Evolutionary conservation across 2,888 invertebrate genomes (phyloP).

Genomic region (Maniola hyperantus): DNA sequence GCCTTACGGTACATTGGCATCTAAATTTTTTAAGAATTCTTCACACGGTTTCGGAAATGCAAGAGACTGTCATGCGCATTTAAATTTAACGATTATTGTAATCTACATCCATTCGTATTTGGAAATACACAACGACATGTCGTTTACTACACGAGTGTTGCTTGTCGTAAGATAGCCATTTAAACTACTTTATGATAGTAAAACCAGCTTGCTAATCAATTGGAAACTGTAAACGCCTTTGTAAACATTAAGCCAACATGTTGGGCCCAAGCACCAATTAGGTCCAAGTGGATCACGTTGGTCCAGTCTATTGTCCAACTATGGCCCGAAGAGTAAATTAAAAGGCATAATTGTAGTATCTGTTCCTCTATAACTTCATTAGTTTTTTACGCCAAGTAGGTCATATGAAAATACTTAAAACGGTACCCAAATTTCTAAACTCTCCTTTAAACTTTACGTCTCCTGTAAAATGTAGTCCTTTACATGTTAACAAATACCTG

Average conservation of each 20-base stretch:
- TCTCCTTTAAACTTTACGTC: too few species aligned
- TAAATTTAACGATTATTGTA: constrained; percentile 13
- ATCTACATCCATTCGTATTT: background rate
- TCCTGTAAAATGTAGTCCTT: constrained; percentile 38
- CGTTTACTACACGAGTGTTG: background rate
- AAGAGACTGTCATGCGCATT: constrained; percentile 6
- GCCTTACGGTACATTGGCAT: constrained; percentile 4
- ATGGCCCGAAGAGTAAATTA: too few species aligned
- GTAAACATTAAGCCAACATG: too few species aligned
- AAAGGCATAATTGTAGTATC: too few species aligned
- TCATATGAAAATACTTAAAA: too few species aligned
- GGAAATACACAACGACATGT: constrained; percentile 1
- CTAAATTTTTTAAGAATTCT: constrained; percentile 6
- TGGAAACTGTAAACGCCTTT: too few species aligned
- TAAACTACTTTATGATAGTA: constrained; percentile 5
- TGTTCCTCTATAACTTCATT: too few species aligned
- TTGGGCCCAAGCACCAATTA: too few species aligned
- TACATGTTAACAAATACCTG: constrained; percentile 61
- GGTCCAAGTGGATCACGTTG: too few species aligned
- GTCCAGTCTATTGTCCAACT: too few species aligned
- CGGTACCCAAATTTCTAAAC: too few species aligned
- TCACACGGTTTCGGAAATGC: constrained; percentile 9
- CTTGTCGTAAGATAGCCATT: background rate
- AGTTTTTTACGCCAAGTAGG: too few species aligned
- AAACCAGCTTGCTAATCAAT: constrained; percentile 14